Conservation (phyloP, 2,888 invertebrate genomes). For the Hoplodrina ambigua region DNA sequence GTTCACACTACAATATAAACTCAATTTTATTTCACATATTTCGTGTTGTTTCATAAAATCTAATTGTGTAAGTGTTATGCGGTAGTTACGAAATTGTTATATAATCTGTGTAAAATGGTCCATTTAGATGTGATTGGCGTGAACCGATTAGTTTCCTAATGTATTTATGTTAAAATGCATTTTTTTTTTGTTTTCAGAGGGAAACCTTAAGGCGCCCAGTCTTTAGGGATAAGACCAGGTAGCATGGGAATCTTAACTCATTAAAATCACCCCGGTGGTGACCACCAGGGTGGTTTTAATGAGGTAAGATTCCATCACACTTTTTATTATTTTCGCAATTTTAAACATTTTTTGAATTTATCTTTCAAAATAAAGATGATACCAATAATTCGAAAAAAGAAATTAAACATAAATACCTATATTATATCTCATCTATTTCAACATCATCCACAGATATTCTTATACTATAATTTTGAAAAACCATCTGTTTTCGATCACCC, state of each 20-base stretch:
- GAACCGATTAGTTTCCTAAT: constrained; percentile 18
- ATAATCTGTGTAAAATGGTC: constrained; percentile 45
- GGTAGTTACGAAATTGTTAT: constrained; percentile 38
- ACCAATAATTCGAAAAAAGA: background rate
- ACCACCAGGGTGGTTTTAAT: no score
- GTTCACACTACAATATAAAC: constrained; percentile 26
- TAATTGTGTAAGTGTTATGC: constrained; percentile 49
- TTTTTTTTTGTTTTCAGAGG: no score
- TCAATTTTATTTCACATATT: constrained; percentile 28
- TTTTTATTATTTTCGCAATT: no score
- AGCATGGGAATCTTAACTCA: no score
- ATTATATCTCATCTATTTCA: constrained; percentile 14
- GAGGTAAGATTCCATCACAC: no score
- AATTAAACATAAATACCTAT: background rate
- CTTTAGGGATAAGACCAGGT: no score
- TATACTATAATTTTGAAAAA: constrained; percentile 34
- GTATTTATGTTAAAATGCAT: no score
- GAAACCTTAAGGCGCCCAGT: no score
- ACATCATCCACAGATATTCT: background rate
- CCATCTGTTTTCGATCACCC: constrained; percentile 55
- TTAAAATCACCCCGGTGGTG: no score
- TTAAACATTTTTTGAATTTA: no score
- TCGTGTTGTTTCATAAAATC: constrained; percentile 35
- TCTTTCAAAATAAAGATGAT: background rate
- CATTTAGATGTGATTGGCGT: constrained; percentile 44